A percentile compares a stretch with the other conserved stretches of the same genome.
phyloP scores from a whole-genome alignment of 2,113 vertebrate genomes.

The Chloroceryle aenea region DNA sequence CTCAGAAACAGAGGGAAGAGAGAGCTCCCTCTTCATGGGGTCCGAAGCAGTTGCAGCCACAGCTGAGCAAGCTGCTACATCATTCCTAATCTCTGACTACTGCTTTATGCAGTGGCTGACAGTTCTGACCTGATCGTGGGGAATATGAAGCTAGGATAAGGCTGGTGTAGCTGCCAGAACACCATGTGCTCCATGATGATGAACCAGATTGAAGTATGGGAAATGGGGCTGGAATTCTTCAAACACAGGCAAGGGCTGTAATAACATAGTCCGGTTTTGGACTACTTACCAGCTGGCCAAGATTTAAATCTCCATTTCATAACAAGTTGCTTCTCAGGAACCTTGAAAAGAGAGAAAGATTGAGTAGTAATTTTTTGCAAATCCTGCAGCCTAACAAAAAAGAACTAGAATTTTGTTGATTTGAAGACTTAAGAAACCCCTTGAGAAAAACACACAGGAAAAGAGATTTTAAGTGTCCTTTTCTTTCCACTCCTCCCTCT shows the following conservation, averaged over 20 bases:
- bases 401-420: not conserved
- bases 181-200: accelerated
- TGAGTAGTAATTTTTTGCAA: not conserved
- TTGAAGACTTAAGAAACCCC: not conserved
- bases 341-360: conserved; percentile 69
- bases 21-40: not conserved
- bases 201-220: not conserved
- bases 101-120: not conserved
- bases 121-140: not conserved
- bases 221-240: not conserved
- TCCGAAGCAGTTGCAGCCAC: not conserved
- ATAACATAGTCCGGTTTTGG: not conserved
- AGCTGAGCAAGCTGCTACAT: not conserved
- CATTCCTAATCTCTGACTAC: not conserved
- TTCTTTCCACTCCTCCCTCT: not conserved
- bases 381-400: not conserved
- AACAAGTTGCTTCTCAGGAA: conserved; percentile 85
- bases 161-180: not conserved
- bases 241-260: not conserved
- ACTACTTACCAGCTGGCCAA: conserved; percentile 89
- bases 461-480: not conserved
- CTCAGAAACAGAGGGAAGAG: not conserved
- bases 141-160: not conserved
- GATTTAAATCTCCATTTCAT: conserved; percentile 96
- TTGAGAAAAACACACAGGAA: not conserved